phyloP scores from a whole-genome alignment of 2,888 invertebrate genomes.

The Sipha maydis region DNA sequence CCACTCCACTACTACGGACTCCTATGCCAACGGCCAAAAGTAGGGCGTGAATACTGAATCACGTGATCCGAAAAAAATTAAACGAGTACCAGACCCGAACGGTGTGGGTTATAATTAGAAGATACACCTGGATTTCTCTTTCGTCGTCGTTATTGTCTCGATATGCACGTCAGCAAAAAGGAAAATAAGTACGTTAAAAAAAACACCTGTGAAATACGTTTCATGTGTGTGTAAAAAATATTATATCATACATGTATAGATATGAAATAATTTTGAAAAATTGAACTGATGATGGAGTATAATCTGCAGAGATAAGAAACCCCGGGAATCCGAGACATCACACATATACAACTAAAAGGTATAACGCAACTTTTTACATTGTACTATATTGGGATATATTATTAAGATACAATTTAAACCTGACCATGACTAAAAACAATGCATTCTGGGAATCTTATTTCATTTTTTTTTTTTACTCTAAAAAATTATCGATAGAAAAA shows the following conservation, averaged over 20 bases:
- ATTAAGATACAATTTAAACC: conserved; percentile 45
- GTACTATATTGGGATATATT: conserved; percentile 31
- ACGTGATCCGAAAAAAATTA: neutral
- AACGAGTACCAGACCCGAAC: neutral
- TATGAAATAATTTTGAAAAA: neutral
- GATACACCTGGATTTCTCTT: neutral
- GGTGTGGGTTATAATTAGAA: neutral
- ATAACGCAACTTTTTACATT: conserved; percentile 1
- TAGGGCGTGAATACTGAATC: too few species aligned
- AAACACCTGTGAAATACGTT: neutral
- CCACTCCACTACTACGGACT: neutral
- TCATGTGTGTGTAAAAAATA: neutral
- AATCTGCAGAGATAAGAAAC: neutral
- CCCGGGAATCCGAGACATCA: neutral
- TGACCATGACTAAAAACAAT: too few species aligned
- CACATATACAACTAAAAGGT: neutral
- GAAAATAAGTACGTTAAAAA: neutral
- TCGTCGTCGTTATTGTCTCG: neutral
- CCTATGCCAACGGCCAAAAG: neutral
- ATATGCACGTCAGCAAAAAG: neutral
- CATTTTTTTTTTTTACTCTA: neutral
- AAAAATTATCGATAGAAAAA: neutral
- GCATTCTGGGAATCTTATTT: neutral
- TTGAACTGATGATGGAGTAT: neutral
- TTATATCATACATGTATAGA: neutral